Percentiles rank a stretch among this genome's conserved stretches.
These are phyloP conservation scores for Teleiodes luculella DNA, from an alignment of 2,888 invertebrate genomes.

Conservation along the genomic window DNA sequence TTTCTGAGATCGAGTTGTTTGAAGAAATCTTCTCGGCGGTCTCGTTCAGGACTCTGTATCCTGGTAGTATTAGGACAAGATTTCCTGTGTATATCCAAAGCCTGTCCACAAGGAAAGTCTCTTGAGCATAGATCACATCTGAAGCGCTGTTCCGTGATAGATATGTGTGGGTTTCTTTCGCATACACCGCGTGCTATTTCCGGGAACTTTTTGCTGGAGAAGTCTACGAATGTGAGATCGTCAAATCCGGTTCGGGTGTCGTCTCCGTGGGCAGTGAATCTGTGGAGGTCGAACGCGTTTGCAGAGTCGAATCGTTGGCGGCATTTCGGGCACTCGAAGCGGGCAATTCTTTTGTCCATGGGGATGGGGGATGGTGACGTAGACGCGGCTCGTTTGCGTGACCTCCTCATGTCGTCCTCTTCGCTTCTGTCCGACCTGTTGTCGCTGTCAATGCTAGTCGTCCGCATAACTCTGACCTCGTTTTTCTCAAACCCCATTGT, in stretches of 20 bases:
- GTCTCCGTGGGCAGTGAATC: slow-evolving; percentile 80
- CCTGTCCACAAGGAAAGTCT: slow-evolving; percentile 84
- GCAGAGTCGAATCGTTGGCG: slow-evolving; percentile 85
- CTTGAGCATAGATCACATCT: slow-evolving; percentile 84
- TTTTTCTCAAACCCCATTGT: slow-evolving; percentile 54
- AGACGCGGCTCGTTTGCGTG: slow-evolving; percentile 64
- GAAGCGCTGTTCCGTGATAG: slow-evolving; percentile 79
- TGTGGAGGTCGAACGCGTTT: slow-evolving; percentile 84
- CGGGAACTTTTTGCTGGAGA: slow-evolving; percentile 88
- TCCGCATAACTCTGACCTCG: slow-evolving; percentile 53
- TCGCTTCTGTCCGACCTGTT: slow-evolving; percentile 78
- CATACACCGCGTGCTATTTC: slow-evolving; percentile 86
- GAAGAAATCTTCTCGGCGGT: slow-evolving; percentile 87
- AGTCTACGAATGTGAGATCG: slow-evolving; percentile 88
- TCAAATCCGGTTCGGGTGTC: slow-evolving; percentile 82
- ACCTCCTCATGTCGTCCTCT: slow-evolving; percentile 57
- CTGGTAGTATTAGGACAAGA: slow-evolving; percentile 58
- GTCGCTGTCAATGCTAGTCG: slow-evolving; percentile 76
- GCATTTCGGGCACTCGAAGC: slow-evolving; percentile 85
- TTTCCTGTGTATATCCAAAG: slow-evolving; percentile 83
- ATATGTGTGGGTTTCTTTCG: slow-evolving; percentile 81
- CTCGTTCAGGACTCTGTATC: slow-evolving; percentile 75
- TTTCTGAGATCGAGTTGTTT: slow-evolving; percentile 88
- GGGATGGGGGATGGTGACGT: slow-evolving; percentile 58
- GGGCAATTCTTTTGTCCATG: slow-evolving; percentile 59